phyloP scores from a whole-genome alignment of 2,113 vertebrate species.

The Junco hyemalis region DNA sequence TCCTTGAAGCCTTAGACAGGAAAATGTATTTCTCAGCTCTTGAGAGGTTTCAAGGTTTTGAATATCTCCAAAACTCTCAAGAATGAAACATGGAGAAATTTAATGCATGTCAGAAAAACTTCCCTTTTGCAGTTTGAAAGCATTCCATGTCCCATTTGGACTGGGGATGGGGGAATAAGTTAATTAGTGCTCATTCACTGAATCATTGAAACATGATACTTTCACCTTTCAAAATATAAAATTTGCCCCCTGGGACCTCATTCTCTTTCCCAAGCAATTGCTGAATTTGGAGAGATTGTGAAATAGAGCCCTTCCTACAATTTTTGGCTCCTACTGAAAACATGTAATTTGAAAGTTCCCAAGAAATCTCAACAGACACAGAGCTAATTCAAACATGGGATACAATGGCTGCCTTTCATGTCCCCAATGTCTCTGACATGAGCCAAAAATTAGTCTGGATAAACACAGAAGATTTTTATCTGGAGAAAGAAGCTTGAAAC shows the following conservation, averaged over 20 bases:
- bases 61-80: background rate
- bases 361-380: slow-evolving; percentile 21
- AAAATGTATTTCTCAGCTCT: background rate
- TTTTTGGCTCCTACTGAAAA: slow-evolving; percentile 10
- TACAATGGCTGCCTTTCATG: slow-evolving; percentile 17
- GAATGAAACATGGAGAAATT: background rate
- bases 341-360: slow-evolving; percentile 15
- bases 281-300: background rate
- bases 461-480: slow-evolving; percentile 13
- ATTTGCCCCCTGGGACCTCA: background rate
- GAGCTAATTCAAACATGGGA: background rate
- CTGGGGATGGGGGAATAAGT: background rate
- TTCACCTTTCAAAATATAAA: background rate
- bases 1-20: background rate
- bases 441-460: slow-evolving; percentile 27
- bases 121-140: background rate
- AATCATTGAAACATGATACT: background rate
- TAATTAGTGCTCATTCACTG: background rate
- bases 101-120: background rate
- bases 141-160: background rate
- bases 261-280: background rate
- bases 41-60: background rate
- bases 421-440: background rate
- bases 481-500: background rate
- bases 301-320: slow-evolving; percentile 5